phyloP scores from a whole-genome alignment of 2,797 vertebrate genomes.

The Xenopus petersii region DNA sequence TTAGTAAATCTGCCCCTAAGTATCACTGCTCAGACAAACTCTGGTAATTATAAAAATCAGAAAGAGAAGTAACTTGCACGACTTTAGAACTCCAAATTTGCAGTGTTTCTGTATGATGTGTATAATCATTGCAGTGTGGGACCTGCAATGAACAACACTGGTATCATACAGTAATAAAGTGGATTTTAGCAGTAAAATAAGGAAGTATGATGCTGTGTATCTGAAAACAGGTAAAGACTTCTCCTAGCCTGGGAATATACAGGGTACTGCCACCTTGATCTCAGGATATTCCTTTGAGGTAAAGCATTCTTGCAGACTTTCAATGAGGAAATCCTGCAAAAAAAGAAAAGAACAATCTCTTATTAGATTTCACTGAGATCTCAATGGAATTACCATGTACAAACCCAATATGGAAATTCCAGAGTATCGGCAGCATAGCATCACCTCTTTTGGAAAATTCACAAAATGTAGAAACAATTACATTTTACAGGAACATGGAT shows the following conservation, averaged over 20 bases:
- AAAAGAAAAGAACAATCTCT: conserved; percentile 33
- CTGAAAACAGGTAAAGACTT: conserved; percentile 37
- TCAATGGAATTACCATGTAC: conserved; percentile 43
- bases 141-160: conserved; percentile 27
- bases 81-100: conserved; percentile 18
- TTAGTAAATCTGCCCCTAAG: too few relatives aligned
- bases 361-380: conserved; percentile 43
- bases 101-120: conserved; percentile 32
- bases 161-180: conserved; percentile 37
- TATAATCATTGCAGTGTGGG: conserved; percentile 27
- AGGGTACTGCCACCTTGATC: conserved; percentile 37
- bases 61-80: conserved; percentile 14
- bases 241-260: conserved; percentile 48
- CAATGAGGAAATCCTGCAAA: conserved; percentile 38
- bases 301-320: conserved; percentile 32
- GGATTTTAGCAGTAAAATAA: neutral
- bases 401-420: conserved; percentile 26
- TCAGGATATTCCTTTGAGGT: conserved; percentile 45
- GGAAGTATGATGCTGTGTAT: conserved; percentile 25
- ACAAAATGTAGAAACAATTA: too few relatives aligned
- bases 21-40: too few relatives aligned
- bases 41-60: too few relatives aligned
- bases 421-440: conserved; percentile 18
- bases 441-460: too few relatives aligned
- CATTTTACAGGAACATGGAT: too few relatives aligned